These are phyloP conservation scores for Diabrotica balteata DNA, from an alignment of 2,888 invertebrate genomes.

Conservation along the genomic window DNA sequence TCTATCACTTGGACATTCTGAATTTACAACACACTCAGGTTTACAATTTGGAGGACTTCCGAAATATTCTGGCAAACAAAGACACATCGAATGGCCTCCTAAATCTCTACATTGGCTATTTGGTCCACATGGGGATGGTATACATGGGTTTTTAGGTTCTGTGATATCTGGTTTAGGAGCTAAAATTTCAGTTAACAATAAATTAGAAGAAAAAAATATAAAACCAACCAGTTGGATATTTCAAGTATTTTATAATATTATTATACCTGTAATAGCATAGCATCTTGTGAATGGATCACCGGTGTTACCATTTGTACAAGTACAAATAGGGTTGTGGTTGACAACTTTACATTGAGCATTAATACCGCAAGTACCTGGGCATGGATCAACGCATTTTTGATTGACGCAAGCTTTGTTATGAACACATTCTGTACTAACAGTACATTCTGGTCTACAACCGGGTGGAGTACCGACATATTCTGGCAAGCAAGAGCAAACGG, in stretches of 20 bases:
- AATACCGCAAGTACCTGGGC: constrained; percentile 80
- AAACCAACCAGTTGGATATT: neutral
- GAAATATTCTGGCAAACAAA: constrained; percentile 72
- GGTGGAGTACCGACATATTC: constrained; percentile 80
- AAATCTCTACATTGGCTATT: constrained; percentile 69
- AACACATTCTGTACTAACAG: constrained; percentile 81
- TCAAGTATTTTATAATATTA: no score
- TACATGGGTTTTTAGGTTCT: constrained; percentile 50
- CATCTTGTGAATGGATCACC: constrained; percentile 85
- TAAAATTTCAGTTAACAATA: constrained; percentile 34
- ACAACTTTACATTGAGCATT: constrained; percentile 80
- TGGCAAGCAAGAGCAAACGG: constrained; percentile 80
- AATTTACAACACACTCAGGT: constrained; percentile 68
- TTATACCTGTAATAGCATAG: constrained; percentile 62
- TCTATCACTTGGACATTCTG: constrained; percentile 76
- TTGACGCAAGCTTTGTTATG: constrained; percentile 81
- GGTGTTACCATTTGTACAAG: constrained; percentile 74
- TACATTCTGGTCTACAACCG: constrained; percentile 83
- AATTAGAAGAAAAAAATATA: neutral
- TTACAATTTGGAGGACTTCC: constrained; percentile 71
- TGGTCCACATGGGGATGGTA: constrained; percentile 60
- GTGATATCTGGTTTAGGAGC: constrained; percentile 38
- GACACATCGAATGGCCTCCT: constrained; percentile 74
- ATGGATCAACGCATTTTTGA: constrained; percentile 83
- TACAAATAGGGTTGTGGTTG: constrained; percentile 84